Conservation (phyloP, 2,113 vertebrate genomes). For the Setophaga coronata region DNA sequence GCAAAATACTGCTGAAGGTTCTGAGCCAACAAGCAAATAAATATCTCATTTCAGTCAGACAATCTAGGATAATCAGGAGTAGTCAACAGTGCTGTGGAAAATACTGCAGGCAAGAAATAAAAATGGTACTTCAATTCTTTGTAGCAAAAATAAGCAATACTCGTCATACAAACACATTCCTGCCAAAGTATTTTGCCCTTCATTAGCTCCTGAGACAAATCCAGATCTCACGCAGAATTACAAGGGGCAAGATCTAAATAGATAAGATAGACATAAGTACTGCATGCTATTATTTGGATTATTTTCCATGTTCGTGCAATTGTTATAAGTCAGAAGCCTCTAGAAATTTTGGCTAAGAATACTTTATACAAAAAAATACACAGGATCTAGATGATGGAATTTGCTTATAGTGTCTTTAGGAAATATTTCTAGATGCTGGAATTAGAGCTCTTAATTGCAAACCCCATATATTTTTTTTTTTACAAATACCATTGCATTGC, state of each 20-base stretch:
- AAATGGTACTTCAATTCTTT: background rate
- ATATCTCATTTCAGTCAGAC: constrained; percentile 43
- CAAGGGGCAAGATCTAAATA: background rate
- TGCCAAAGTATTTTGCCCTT: background rate
- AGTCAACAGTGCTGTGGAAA: constrained; percentile 9
- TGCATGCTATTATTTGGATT: background rate
- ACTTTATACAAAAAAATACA: background rate
- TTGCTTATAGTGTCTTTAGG: background rate
- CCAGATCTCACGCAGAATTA: background rate
- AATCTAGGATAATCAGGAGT: constrained; percentile 34
- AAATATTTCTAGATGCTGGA: background rate
- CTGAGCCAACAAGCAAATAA: constrained; percentile 40
- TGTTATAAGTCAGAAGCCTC: background rate
- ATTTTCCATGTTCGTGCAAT: background rate
- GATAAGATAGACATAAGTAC: background rate
- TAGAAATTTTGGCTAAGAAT: background rate
- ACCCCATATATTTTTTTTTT: background rate
- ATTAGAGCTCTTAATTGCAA: background rate
- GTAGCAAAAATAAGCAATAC: background rate
- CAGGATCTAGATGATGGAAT: background rate
- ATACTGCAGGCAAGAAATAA: constrained; percentile 6
- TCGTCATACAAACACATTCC: background rate
- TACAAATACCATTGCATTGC: background rate
- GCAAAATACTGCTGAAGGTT: constrained; percentile 25
- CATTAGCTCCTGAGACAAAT: constrained; percentile 29